These are phyloP conservation scores for Chelon auratus DNA, from an alignment of 2,797 vertebrate species.

Conservation along the genomic window DNA sequence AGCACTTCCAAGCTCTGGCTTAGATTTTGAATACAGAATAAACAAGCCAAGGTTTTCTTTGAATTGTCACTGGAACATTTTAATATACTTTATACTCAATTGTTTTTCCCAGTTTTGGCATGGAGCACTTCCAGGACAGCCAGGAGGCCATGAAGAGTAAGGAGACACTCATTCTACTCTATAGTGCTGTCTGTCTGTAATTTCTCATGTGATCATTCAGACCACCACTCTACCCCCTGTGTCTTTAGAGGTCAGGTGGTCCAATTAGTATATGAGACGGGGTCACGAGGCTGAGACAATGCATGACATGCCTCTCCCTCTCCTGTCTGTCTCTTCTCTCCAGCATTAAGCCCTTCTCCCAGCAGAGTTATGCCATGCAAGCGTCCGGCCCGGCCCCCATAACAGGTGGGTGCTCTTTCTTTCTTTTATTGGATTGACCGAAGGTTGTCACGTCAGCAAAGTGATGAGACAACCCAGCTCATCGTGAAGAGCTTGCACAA, in stretches of 20 bases:
- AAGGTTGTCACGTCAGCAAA: constrained; percentile 44
- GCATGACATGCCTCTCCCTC: constrained; percentile 73
- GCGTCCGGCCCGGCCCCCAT: constrained; percentile 86
- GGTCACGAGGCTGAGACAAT: constrained; percentile 65
- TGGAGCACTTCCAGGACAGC: constrained; percentile 89
- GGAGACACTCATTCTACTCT: constrained; percentile 62
- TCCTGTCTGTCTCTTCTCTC: constrained; percentile 69
- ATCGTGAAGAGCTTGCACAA: constrained; percentile 25
- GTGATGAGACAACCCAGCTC: constrained; percentile 43
- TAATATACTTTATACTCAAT: constrained; percentile 14
- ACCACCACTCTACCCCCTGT: constrained; percentile 43
- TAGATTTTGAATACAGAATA: constrained; percentile 9
- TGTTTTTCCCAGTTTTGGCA: constrained; percentile 91
- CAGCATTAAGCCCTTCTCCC: constrained; percentile 97
- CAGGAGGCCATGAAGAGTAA: constrained; percentile 93
- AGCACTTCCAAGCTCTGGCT: background rate
- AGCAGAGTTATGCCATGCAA: constrained; percentile 93
- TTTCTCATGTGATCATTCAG: constrained; percentile 47
- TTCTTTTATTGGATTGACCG: constrained; percentile 61
- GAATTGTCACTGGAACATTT: background rate
- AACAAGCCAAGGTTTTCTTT: too few species aligned
- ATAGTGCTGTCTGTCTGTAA: constrained; percentile 14
- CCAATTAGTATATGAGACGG: constrained; percentile 75
- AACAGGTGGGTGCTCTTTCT: constrained; percentile 86
- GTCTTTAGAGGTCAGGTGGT: constrained; percentile 66